Percentiles rank a stretch among this genome's conserved stretches.
phyloP scores from a whole-genome alignment of 1,140 invertebrate species.

The Euwallacea similis region DNA sequence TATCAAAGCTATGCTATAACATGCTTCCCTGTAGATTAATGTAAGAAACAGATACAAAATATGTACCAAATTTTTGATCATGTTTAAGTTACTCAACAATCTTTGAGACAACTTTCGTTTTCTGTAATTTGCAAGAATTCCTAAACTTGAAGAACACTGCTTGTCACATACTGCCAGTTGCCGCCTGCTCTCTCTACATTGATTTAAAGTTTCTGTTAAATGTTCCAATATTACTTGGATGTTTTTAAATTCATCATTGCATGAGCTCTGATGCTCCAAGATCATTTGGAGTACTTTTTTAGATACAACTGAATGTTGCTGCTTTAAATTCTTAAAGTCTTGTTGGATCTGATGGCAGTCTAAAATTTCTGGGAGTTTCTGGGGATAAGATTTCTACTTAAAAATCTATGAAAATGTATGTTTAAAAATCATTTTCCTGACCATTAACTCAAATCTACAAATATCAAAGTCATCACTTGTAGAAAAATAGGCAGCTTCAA shows the following conservation, averaged over 20 bases:
- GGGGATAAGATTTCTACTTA: constrained; percentile 36
- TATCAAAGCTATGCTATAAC: constrained; percentile 76
- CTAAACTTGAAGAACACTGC: constrained; percentile 83
- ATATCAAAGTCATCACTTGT: constrained; percentile 65
- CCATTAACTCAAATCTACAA: constrained; percentile 67
- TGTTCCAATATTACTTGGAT: constrained; percentile 77
- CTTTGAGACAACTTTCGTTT: constrained; percentile 80
- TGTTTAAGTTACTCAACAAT: constrained; percentile 76
- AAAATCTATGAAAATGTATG: background rate
- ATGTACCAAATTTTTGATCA: constrained; percentile 79
- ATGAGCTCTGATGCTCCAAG: constrained; percentile 82
- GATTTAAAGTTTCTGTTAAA: constrained; percentile 69
- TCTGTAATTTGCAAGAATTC: constrained; percentile 83
- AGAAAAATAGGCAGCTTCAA: constrained; percentile 69
- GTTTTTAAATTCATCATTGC: constrained; percentile 79
- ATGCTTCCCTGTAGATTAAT: background rate
- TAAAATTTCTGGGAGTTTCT: constrained; percentile 66
- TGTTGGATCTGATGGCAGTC: constrained; percentile 69
- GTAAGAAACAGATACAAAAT: background rate
- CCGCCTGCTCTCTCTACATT: constrained; percentile 70
- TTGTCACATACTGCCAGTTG: constrained; percentile 74
- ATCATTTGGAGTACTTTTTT: constrained; percentile 90
- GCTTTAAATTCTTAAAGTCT: constrained; percentile 67
- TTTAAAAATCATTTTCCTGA: constrained; percentile 44
- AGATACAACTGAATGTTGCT: constrained; percentile 83